Evolutionary conservation across 2,113 vertebrate species (phyloP).

Genomic region (Notothenia coriiceps): DNA sequence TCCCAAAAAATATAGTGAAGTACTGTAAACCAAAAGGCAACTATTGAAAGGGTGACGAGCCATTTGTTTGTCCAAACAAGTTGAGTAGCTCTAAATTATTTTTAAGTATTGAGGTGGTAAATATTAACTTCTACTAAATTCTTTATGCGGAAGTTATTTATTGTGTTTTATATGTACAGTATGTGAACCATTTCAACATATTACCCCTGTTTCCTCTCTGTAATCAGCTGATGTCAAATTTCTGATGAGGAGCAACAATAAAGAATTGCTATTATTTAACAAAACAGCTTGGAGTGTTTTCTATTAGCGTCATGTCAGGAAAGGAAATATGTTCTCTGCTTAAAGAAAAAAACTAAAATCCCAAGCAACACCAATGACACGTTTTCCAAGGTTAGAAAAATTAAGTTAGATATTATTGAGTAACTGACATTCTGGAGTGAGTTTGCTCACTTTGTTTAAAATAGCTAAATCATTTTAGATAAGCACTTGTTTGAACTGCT

Average conservation of each 20-base stretch:
- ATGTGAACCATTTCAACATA: constrained; percentile 76
- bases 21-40: constrained; percentile 77
- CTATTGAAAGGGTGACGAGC: constrained; percentile 72
- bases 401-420: too few relatives aligned
- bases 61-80: constrained; percentile 76
- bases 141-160: constrained; percentile 80
- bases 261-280: constrained; percentile 80
- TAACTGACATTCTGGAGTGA: background rate
- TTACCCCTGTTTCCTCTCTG: constrained; percentile 74
- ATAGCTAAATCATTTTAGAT: constrained; percentile 3
- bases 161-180: constrained; percentile 83
- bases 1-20: constrained; percentile 56
- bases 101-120: constrained; percentile 76
- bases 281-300: constrained; percentile 28
- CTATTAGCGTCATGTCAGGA: background rate
- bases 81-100: constrained; percentile 75
- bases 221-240: constrained; percentile 80
- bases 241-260: constrained; percentile 79
- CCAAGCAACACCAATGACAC: background rate
- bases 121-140: constrained; percentile 78
- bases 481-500: background rate
- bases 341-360: background rate
- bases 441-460: background rate
- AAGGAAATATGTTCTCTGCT: background rate
- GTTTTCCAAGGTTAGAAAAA: too few relatives aligned